Percentiles rank a stretch among this genome's conserved stretches.
Evolutionary conservation across 2,797 vertebrate species (phyloP).

Genomic region (Rhincodon typus): DNA sequence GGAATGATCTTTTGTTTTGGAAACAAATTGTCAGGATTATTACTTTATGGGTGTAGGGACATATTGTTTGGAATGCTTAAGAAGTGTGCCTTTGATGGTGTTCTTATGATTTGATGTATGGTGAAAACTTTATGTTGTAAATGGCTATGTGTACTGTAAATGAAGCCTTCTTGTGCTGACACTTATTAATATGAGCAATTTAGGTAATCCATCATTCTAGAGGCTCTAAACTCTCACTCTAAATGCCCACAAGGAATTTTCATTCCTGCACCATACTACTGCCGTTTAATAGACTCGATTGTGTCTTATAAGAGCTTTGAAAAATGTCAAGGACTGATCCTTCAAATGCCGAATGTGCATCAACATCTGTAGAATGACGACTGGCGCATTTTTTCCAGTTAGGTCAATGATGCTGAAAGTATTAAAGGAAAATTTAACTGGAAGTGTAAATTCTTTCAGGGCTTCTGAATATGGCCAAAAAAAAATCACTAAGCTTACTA

Average conservation of each 20-base stretch:
- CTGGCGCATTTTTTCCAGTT: not conserved
- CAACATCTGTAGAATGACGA: not conserved
- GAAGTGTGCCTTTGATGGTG: not conserved
- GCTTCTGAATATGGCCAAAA: not conserved
- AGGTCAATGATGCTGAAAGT: not conserved
- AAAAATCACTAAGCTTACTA: not conserved
- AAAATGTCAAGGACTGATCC: not conserved
- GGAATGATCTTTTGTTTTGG: conserved; percentile 26
- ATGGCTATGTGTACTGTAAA: not conserved
- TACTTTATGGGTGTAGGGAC: not conserved
- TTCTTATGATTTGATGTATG: not conserved
- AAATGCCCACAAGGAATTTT: conserved; percentile 6
- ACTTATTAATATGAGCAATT: conserved; percentile 21
- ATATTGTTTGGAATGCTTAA: not conserved
- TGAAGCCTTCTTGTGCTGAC: not conserved
- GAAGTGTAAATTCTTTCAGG: not conserved
- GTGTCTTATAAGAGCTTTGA: not conserved
- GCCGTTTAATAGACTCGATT: not conserved
- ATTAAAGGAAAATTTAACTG: not conserved
- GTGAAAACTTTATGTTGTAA: not conserved
- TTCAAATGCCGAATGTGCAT: not conserved
- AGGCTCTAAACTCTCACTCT: not conserved
- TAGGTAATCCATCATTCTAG: conserved; percentile 10
- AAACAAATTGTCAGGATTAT: not conserved
- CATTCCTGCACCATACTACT: not conserved